A percentile compares a stretch with the other conserved stretches of the same genome.
Evolutionary conservation across 2,113 vertebrate species (phyloP).

Genomic region (Notothenia rossii): DNA sequence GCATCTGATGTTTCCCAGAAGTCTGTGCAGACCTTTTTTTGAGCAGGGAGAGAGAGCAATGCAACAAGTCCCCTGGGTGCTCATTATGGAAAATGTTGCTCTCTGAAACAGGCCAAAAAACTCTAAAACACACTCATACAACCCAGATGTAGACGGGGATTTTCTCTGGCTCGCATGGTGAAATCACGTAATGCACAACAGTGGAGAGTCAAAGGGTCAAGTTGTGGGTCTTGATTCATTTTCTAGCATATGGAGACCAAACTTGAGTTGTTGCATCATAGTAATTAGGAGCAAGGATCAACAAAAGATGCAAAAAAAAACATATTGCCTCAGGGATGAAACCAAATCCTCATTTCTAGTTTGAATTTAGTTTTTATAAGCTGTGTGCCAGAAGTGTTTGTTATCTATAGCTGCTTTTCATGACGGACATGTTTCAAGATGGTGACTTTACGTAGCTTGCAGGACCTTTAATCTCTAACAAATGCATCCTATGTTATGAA

Average conservation of each 20-base stretch:
- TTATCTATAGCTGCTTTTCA: no score
- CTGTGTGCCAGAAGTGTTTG: no score
- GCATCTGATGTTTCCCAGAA: slow-evolving; percentile 51
- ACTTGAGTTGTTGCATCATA: neutral
- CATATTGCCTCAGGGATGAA: neutral
- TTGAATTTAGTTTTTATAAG: neutral
- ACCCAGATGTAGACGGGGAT: slow-evolving; percentile 24
- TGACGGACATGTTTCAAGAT: no score
- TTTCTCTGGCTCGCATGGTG: slow-evolving; percentile 21
- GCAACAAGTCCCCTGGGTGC: slow-evolving; percentile 57
- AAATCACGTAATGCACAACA: slow-evolving; percentile 14
- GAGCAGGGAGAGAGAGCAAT: slow-evolving; percentile 2
- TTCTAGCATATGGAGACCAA: slow-evolving; percentile 16
- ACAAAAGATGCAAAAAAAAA: neutral
- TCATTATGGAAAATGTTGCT: slow-evolving; percentile 61
- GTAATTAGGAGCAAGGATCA: neutral
- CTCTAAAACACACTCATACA: slow-evolving; percentile 15
- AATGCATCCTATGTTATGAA: neutral
- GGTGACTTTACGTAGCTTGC: neutral
- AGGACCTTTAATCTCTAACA: no score
- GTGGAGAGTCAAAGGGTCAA: slow-evolving; percentile 21
- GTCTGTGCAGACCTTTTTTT: slow-evolving; percentile 49
- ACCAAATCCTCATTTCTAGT: neutral
- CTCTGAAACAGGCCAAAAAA: slow-evolving; percentile 25
- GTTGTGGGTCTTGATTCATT: neutral